These are phyloP conservation scores for Hyperopisus bebe DNA, from an alignment of 2,113 vertebrate species.

Conservation along the genomic window DNA sequence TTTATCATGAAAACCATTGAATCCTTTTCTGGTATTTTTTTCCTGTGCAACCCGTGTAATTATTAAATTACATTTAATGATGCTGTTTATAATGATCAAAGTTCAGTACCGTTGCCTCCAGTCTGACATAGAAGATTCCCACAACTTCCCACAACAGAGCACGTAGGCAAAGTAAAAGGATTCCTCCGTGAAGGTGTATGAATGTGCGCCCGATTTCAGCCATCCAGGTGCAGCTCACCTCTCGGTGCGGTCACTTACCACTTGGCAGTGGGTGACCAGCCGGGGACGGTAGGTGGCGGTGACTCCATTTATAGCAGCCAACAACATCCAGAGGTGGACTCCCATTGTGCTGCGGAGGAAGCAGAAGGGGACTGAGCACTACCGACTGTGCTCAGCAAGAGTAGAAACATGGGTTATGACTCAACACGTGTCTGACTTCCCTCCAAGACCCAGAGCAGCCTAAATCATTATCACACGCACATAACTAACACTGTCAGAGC, in stretches of 20 bases:
- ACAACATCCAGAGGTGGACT: conserved; percentile 59
- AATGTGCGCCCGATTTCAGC: not conserved
- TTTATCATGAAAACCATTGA: not conserved
- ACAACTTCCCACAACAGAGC: not conserved
- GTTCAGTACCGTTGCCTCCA: not conserved
- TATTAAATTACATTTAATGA: conserved; percentile 1
- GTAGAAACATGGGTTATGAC: conserved; percentile 32
- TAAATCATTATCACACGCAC: not conserved
- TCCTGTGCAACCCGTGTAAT: not conserved
- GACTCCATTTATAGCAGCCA: conserved; percentile 55
- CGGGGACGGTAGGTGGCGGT: conserved; percentile 46
- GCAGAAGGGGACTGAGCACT: conserved; percentile 29
- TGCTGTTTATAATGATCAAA: not conserved
- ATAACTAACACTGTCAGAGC: not conserved
- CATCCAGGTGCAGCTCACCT: not conserved
- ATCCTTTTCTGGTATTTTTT: not conserved
- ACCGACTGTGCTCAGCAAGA: conserved; percentile 24
- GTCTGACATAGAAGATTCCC: not conserved
- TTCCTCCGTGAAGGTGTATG: not conserved
- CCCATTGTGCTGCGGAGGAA: conserved; percentile 72
- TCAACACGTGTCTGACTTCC: conserved; percentile 31
- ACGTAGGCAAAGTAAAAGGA: not conserved
- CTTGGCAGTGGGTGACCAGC: conserved; percentile 57
- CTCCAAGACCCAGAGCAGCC: not conserved
- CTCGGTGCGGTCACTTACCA: conserved; percentile 62